phyloP scores from a whole-genome alignment of 2,888 invertebrate genomes.

The Galerucella calmariensis region DNA sequence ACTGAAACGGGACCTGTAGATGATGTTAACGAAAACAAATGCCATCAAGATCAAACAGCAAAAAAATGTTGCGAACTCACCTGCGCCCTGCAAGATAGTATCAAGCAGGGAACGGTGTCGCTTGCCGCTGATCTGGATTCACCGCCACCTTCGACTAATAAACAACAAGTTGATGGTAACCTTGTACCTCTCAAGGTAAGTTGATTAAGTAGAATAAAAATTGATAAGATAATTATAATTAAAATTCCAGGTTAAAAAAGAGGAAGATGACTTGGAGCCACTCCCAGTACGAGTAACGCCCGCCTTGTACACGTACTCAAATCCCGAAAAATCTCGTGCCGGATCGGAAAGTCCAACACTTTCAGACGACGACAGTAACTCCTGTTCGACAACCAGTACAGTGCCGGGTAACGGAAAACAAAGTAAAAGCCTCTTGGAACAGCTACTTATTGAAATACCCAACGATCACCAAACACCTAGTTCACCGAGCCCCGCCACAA shows the following conservation, averaged over 20 bases:
- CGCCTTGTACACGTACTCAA: conserved; percentile 82
- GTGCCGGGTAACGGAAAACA: conserved; percentile 61
- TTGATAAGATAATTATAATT: too few species aligned
- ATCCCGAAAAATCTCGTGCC: conserved; percentile 66
- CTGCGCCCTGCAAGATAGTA: conserved; percentile 58
- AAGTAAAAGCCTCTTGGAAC: conserved; percentile 76
- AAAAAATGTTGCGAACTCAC: conserved; percentile 62
- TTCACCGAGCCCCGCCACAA: conserved; percentile 63
- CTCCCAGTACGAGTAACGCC: conserved; percentile 78
- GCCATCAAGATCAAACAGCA: conserved; percentile 49
- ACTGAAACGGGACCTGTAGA: conserved; percentile 40
- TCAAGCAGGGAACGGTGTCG: conserved; percentile 54
- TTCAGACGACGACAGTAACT: conserved; percentile 57
- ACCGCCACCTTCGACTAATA: conserved; percentile 40
- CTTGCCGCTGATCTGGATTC: conserved; percentile 43
- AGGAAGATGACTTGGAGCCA: conserved; percentile 66
- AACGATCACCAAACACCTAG: conserved; percentile 57
- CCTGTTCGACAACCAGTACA: conserved; percentile 48
- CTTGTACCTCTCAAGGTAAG: conserved; percentile 50
- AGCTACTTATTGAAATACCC: conserved; percentile 87
- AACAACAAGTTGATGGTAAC: conserved; percentile 53
- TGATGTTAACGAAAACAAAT: conserved; percentile 60
- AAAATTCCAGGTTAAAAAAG: conserved; percentile 49
- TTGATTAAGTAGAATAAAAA: not conserved
- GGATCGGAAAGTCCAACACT: conserved; percentile 59